phyloP scores from a whole-genome alignment of 2,888 invertebrate genomes.

The Pristionchus arcanus region DNA sequence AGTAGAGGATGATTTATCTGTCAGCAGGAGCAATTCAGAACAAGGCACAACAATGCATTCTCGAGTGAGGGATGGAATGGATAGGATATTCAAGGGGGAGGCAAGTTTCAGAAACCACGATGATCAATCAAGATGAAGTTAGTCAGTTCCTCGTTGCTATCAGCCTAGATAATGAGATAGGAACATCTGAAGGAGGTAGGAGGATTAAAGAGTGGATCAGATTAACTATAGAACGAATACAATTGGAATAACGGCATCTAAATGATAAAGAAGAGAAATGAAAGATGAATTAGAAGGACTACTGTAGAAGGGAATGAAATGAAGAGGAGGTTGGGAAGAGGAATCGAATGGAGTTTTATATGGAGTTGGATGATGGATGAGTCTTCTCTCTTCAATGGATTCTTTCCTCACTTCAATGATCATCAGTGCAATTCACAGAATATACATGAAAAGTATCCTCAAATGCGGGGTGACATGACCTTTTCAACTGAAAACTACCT shows the following conservation, averaged over 20 bases:
- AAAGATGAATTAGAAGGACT: not conserved
- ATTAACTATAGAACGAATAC: not conserved
- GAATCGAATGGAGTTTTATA: conserved; percentile 40
- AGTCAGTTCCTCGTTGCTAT: not conserved
- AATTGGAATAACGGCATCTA: not conserved
- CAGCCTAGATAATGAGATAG: not conserved
- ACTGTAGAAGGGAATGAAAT: conserved; percentile 43
- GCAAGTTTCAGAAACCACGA: not conserved
- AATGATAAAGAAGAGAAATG: not conserved
- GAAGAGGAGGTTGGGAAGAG: not conserved
- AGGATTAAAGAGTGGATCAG: not conserved
- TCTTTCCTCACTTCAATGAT: not conserved
- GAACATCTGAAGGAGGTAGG: not conserved
- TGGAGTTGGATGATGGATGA: conserved; percentile 28
- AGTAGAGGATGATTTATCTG: conserved; percentile 32
- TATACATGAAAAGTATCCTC: conserved; percentile 4
- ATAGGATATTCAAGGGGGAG: not conserved
- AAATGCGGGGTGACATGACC: conserved; percentile 41
- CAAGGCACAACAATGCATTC: conserved; percentile 18
- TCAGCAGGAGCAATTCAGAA: conserved; percentile 5
- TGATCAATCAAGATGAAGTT: not conserved
- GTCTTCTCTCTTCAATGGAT: not conserved
- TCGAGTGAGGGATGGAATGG: not conserved
- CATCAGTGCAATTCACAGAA: conserved; percentile 38
- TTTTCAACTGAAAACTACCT: not conserved